Evolutionary conservation across 2,797 vertebrate species (phyloP), one percentile per base, ranked within the genome.

Genomic region (Tokudaia tokunoshimensis): DNA sequence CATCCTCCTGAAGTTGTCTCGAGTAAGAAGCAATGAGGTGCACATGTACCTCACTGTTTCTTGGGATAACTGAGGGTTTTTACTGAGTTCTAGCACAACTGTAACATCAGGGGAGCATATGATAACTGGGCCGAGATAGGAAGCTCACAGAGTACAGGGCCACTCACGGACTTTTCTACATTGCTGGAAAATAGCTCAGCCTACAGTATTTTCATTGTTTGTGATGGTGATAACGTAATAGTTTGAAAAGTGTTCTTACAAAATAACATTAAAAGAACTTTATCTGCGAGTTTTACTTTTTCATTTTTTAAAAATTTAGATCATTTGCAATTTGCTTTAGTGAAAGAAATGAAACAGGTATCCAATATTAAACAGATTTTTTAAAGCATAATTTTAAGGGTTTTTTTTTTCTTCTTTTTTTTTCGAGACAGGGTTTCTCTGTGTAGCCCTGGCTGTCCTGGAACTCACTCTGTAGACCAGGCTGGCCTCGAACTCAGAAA

Each of bases 281-380:
- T 65, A 65, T 65, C 29, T 83, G 50, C 41, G 34, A 29, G 26
- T 76, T 6, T 92, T 95, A 19, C n/a, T 41, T 41, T 22, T 94
- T 92, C 4, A 63, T 95, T 52, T 72, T 87, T 34, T 92, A 87
- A 81, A 90, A 59, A 59, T 44, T 59, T 76, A 88, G 55, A 22
- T 34, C 20, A 89, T 76, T 29, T 76, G 55, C 17, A 63, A 26
- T 78, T 76, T 78, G 24, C 85, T 91, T 94, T 44, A 78, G 26
- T 72, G 50, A 79, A 95, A 96, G 65, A 96, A 91, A 94, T 84
- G 7, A 86, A 59, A 50, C 47, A 87, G 70, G 90, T 63, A 84
- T 72, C 61, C 31, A 92, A 9, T 70, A 89, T 85, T 92, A 86
- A 52, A 61, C 37, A 79, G 57, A 3, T 47, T 37, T 41, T 78